Conservation (phyloP, 53 echinoderm and acorn worm species). For the Astropecten irregularis region DNA sequence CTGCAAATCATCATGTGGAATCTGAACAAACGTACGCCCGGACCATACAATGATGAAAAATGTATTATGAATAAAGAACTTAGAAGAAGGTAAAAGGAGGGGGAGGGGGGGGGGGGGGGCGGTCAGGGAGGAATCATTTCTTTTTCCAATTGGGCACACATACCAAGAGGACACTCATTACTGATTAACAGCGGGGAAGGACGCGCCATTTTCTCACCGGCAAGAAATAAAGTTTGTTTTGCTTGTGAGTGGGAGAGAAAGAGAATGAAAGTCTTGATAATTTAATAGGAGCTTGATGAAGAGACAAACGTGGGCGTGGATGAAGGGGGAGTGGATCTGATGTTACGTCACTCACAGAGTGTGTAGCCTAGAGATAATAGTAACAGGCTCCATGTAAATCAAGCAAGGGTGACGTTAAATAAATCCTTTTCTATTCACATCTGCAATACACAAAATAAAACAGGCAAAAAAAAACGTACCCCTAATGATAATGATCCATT, state of each 20-base stretch:
- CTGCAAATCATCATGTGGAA: conserved; percentile 27
- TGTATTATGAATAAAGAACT: too few relatives aligned
- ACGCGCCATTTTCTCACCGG: neutral
- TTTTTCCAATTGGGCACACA: conserved; percentile 33
- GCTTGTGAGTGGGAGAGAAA: neutral
- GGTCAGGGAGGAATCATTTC: neutral
- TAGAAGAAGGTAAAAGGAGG: too few relatives aligned
- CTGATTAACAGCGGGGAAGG: conserved; percentile 3
- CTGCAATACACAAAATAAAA: too few relatives aligned
- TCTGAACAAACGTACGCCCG: conserved; percentile 25
- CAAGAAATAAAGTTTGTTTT: neutral
- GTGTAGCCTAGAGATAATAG: too few relatives aligned
- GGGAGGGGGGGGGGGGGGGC: too few relatives aligned
- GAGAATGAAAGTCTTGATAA: neutral
- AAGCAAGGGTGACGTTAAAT: too few relatives aligned
- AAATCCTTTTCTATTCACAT: too few relatives aligned
- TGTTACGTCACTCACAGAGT: too few relatives aligned
- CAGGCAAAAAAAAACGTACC: too few relatives aligned
- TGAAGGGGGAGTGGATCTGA: neutral
- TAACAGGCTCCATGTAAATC: too few relatives aligned
- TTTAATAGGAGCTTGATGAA: neutral
- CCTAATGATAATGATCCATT: too few relatives aligned
- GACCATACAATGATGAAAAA: neutral
- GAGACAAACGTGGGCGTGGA: too few relatives aligned
- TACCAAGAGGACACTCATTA: neutral